Percentiles rank a stretch among this genome's conserved stretches.
Evolutionary conservation across 2,888 invertebrate genomes (phyloP).

Genomic region (Ormia ochracea): DNA sequence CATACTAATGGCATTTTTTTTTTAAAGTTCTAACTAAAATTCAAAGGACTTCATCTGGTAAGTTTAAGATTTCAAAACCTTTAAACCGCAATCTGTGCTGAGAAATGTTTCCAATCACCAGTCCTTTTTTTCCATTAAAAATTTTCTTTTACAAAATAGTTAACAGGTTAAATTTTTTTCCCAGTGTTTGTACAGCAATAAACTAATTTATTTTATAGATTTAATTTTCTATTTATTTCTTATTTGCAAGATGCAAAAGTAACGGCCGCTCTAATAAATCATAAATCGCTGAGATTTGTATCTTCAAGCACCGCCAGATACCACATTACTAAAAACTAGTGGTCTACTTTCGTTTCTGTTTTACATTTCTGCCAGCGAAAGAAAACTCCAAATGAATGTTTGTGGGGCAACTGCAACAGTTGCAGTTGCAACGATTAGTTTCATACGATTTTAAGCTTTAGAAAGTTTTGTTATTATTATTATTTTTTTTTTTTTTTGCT

Average conservation of each 20-base stretch:
- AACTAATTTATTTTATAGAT: background rate
- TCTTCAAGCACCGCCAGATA: background rate
- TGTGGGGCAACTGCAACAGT: background rate
- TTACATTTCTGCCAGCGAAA: background rate
- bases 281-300: background rate
- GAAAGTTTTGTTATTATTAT: slow-evolving; percentile 28
- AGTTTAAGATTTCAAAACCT: no score
- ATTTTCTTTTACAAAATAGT: no score
- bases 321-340: background rate
- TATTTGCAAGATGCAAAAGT: background rate
- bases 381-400: background rate
- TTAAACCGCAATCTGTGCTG: no score
- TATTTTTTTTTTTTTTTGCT: no score
- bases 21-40: no score
- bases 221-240: background rate
- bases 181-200: background rate
- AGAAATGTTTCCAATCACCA: no score
- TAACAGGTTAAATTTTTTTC: no score
- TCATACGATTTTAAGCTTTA: slow-evolving; percentile 19
- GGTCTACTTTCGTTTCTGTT: background rate
- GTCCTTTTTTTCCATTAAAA: no score
- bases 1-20: no score
- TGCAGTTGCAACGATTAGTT: background rate
- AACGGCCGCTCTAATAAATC: background rate
- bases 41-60: no score